Evolutionary conservation across 2,888 invertebrate genomes (phyloP).

Genomic region (Sussaba pulchella): DNA sequence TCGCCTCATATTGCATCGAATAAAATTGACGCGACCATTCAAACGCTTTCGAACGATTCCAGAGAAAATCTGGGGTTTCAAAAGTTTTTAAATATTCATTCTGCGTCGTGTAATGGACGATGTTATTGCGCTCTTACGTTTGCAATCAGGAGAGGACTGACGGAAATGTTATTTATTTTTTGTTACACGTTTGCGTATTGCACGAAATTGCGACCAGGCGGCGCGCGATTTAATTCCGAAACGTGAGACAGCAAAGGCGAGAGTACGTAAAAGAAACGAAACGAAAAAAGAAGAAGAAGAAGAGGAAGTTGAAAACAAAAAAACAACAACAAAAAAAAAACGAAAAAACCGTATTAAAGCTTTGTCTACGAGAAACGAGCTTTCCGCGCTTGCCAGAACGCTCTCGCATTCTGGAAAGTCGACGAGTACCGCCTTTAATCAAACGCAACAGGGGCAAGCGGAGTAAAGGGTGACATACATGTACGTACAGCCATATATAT

Average conservation of each 20-base stretch:
- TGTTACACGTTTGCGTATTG: neutral
- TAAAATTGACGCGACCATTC: conserved; percentile 2
- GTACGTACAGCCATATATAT: neutral
- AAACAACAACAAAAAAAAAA: neutral
- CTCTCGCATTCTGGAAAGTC: conserved; percentile 33
- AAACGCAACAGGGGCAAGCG: conserved; percentile 29
- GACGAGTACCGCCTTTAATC: conserved; percentile 50
- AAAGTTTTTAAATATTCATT: neutral
- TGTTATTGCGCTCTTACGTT: neutral
- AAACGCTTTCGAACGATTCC: conserved; percentile 13
- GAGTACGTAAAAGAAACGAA: neutral
- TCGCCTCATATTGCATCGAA: conserved; percentile 20
- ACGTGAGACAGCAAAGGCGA: neutral
- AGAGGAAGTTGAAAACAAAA: neutral
- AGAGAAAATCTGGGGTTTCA: neutral
- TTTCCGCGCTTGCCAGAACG: conserved; percentile 21
- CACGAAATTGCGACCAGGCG: neutral
- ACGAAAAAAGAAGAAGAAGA: conserved; percentile 2
- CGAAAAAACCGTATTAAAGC: conserved; percentile 10
- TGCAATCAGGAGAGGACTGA: neutral
- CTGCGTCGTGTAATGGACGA: no score
- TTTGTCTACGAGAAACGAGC: conserved; percentile 39
- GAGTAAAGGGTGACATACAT: neutral
- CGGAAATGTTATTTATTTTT: neutral
- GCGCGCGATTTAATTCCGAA: conserved; percentile 19